Evolutionary conservation across 1,140 invertebrate genomes (phyloP).

Genomic region (Hyposmocoma kahamanoa): DNA sequence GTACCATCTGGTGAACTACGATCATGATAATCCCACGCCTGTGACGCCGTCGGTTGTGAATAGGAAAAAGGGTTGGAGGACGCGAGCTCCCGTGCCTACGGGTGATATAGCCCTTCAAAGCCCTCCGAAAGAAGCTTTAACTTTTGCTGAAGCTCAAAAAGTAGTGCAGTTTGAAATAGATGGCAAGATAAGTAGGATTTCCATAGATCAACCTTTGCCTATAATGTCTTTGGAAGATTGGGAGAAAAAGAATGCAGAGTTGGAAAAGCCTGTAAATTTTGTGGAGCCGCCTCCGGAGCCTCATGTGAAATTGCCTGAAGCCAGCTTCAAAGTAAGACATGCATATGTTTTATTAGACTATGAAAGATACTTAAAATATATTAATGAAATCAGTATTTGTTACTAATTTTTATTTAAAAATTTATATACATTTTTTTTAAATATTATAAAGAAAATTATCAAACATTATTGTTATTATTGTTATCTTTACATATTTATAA

Average conservation of each 20-base stretch:
- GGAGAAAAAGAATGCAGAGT: slow-evolving; percentile 74
- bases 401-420: slow-evolving; percentile 1
- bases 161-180: slow-evolving; percentile 90
- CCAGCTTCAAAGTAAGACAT: slow-evolving; percentile 80
- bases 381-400: slow-evolving; percentile 4
- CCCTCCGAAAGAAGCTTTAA: slow-evolving; percentile 76
- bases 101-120: slow-evolving; percentile 68
- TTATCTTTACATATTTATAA: no score
- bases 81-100: slow-evolving; percentile 61
- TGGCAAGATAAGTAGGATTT: slow-evolving; percentile 78
- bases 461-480: no score
- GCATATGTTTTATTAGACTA: slow-evolving; percentile 1
- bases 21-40: slow-evolving; percentile 82
- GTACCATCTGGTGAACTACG: slow-evolving; percentile 88
- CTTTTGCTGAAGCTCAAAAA: slow-evolving; percentile 86
- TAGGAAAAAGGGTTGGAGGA: slow-evolving; percentile 71
- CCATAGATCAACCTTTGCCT: slow-evolving; percentile 77
- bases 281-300: slow-evolving; percentile 73
- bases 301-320: slow-evolving; percentile 84
- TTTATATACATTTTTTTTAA: slow-evolving; percentile 4
- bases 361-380: no score
- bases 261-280: slow-evolving; percentile 67
- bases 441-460: no score
- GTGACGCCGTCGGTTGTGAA: slow-evolving; percentile 65
- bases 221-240: slow-evolving; percentile 79